Conservation (phyloP, 2,888 invertebrate genomes). For the Himalopsyche japonica region DNA sequence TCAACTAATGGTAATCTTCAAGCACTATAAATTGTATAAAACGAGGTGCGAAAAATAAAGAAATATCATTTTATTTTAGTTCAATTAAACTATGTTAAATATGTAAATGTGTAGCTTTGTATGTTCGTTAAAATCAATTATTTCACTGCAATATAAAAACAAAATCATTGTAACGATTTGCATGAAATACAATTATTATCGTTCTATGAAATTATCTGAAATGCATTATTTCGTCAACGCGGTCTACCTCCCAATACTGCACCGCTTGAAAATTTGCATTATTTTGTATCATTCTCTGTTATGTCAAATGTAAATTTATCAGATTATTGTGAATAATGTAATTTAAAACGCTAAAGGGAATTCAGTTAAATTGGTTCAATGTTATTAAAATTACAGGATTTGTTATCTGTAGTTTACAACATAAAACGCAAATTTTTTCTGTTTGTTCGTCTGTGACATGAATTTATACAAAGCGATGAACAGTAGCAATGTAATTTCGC, state of each 20-base stretch:
- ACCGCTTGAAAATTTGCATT: neutral
- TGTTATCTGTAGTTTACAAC: too few species aligned
- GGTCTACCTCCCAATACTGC: neutral
- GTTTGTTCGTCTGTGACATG: too few species aligned
- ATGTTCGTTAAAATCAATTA: too few species aligned
- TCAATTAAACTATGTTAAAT: too few species aligned
- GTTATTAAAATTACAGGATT: too few species aligned
- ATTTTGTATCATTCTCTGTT: neutral
- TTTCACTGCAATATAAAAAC: neutral
- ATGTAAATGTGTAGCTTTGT: too few species aligned
- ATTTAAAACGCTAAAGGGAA: too few species aligned
- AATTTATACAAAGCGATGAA: too few species aligned
- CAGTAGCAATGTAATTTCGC: too few species aligned
- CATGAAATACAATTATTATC: neutral
- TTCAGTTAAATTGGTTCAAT: too few species aligned
- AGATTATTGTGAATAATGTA: neutral
- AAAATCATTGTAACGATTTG: neutral
- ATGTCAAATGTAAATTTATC: neutral
- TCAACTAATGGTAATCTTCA: neutral
- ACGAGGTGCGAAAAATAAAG: neutral
- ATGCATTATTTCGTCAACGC: neutral
- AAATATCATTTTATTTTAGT: neutral
- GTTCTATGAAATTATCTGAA: neutral
- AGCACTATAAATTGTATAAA: neutral
- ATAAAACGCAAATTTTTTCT: too few species aligned